Evolutionary conservation across 2,113 vertebrate genomes (phyloP), one percentile per base, ranked within the genome.

Genomic region (Brienomyrus longianalis): DNA sequence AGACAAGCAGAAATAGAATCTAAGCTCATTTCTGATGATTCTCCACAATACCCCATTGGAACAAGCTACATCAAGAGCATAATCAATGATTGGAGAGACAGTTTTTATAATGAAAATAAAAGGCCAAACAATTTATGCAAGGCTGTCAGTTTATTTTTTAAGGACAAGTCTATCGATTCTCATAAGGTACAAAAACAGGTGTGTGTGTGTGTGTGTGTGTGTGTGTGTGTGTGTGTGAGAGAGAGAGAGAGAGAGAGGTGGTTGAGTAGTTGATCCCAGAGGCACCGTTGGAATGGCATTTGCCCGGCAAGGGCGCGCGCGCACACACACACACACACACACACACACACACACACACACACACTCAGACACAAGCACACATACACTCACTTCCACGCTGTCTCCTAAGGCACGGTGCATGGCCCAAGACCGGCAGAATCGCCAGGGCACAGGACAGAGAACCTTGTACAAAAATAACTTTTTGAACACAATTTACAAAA

Each of bases 401-500:
- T 96, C 95, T 97, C 97, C 95, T 96, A 98, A 98, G 98, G 98
- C 98, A 98, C 97, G 97, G 97, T 31, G 95, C 96, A 96, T 96
- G 96, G 96, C 97, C 96, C 74, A 88, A 96, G 93, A 96, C 95
- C 94, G 95, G 94, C 95, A 95, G 95, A 96, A 93, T 87, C 94
- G 95, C 94, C 92, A 95, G 93, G 94, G 95, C 94, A 94, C 92
- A 90, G 91, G 92, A 94, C 93, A 93, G 47, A 52, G 83, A 86
- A 88, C 54, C 77, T 95, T 96, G 97, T 99, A 99, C 97, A 99
- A 99, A 99, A 99, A 99, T 99, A 99, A 98, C 97, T 95, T 99
- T 98, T 97, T 97, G 96, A 97, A 97, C 97, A 98, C 96, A 97
- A 98, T 99, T 98, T 98, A 99, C 98, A 99, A 98, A 98, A 93